Conservation (phyloP, 2,113 vertebrate genomes). For the Muscicapa adusta region DNA sequence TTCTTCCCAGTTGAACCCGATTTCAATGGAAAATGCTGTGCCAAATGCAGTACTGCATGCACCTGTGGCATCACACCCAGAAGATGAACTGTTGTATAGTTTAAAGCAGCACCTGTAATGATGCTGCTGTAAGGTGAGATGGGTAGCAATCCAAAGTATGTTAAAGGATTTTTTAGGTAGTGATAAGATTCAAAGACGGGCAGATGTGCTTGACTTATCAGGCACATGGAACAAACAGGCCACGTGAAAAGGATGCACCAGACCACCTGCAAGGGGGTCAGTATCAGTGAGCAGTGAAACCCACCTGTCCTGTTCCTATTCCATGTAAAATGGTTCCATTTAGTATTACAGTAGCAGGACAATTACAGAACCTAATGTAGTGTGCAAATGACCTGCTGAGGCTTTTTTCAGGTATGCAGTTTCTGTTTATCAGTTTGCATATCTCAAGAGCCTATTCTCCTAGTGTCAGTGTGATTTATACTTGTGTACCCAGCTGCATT, state of each 20-base stretch:
- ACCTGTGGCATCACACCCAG: background rate
- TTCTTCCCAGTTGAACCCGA: background rate
- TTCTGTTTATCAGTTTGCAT: background rate
- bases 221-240: background rate
- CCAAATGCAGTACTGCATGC: background rate
- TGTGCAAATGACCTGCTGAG: background rate
- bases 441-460: background rate
- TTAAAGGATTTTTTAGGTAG: background rate
- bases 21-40: background rate
- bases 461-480: conserved; percentile 3
- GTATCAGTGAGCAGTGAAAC: background rate
- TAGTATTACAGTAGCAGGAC: background rate
- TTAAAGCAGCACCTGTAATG: background rate
- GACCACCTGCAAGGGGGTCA: background rate
- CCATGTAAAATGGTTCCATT: background rate
- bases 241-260: background rate
- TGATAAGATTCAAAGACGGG: background rate
- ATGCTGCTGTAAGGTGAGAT: background rate
- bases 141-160: background rate
- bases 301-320: background rate
- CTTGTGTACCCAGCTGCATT: background rate
- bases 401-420: background rate
- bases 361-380: background rate
- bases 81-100: background rate
- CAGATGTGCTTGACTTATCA: background rate